Base-by-base conservation (phyloP, 2,888 invertebrate species). In the Rapana venosa region DNA sequence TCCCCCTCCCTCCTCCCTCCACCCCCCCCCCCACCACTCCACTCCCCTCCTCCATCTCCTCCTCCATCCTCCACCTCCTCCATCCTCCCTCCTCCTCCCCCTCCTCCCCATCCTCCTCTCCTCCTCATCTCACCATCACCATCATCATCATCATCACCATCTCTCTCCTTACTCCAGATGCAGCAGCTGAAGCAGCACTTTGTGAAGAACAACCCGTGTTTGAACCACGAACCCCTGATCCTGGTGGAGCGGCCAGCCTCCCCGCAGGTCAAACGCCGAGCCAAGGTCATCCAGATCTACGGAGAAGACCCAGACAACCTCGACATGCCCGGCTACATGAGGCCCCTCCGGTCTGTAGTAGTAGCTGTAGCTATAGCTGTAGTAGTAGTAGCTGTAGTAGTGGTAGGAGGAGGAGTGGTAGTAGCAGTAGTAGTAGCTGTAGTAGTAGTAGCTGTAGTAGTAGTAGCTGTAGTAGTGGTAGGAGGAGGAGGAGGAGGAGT, bases 201-300 rank as follows among this genome's bases (percentile, higher is more conserved):
- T 91, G 92, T 94, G 17, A 92, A 92, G 86, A 92, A 90, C 15
- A 93, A 93, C 81, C 91, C 92, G 35, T 93, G 93, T 26, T 90
- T 94, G 30, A 94, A 93, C 91, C 93, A 93, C 86, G 94, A 95
- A 61, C 95, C 95, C 0, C 92, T 94, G 30, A 94, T 95, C 32
- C 92, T 95, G 56, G 94, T 95, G 13, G 94, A 95, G 90, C 91
- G 95, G 36, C 93, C 94, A 0, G 92, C 94, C 36, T 93, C 94
- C n/a, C 93, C 93, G 47, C 92, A 93, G 81, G 91, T 92, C 26
- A 85, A 91, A 0, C 92, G 90, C 74, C 90, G 93, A 58, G 93
- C 93, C 11, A 84, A 89, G 1, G 88, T 93, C 47, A 91, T 94
- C 89, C 84, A 88, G 36, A 85, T 90, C 36, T 91, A 92, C 56